Conservation (phyloP, 2,888 invertebrate genomes). For the Charanyca ferruginea region DNA sequence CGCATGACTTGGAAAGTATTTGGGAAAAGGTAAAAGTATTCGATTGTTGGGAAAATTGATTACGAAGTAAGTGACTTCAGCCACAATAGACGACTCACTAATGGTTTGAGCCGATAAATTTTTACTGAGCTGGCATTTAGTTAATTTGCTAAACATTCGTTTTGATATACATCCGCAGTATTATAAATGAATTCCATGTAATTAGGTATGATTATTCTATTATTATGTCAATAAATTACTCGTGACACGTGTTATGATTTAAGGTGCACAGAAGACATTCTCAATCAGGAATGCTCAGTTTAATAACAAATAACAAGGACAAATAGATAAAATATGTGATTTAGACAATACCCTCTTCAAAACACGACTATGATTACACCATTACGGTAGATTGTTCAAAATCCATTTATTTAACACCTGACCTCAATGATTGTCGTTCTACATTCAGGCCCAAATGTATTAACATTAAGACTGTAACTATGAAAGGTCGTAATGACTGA, state of each 20-base stretch:
- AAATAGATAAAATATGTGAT: slow-evolving; percentile 20
- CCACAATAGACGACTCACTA: slow-evolving; percentile 32
- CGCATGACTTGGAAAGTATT: slow-evolving; percentile 44
- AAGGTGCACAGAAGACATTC: slow-evolving; percentile 24
- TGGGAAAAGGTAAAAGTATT: slow-evolving; percentile 29
- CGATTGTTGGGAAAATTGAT: slow-evolving; percentile 40
- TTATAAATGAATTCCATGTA: slow-evolving; percentile 10
- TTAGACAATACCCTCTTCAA: slow-evolving; percentile 31
- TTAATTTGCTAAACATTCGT: slow-evolving; percentile 15
- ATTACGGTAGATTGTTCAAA: slow-evolving; percentile 55
- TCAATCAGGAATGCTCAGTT: slow-evolving; percentile 18
- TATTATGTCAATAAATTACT: slow-evolving; percentile 26
- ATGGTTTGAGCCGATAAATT: slow-evolving; percentile 29
- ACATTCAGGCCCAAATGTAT: slow-evolving; percentile 57
- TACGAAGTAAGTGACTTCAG: slow-evolving; percentile 29
- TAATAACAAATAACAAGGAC: slow-evolving; percentile 28
- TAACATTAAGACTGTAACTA: slow-evolving; percentile 63
- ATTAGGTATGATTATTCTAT: not conserved
- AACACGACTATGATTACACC: slow-evolving; percentile 34
- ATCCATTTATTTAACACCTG: slow-evolving; percentile 57
- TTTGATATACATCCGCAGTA: not conserved
- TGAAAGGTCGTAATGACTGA: slow-evolving; percentile 68
- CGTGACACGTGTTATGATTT: slow-evolving; percentile 16
- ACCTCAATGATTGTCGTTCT: slow-evolving; percentile 62
- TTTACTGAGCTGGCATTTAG: slow-evolving; percentile 14